A percentile compares a stretch with the other conserved stretches of the same genome.
Conservation (phyloP, 30 jellyfish, hydroid and myxozoan species). For the Hydra vulgaris region DNA sequence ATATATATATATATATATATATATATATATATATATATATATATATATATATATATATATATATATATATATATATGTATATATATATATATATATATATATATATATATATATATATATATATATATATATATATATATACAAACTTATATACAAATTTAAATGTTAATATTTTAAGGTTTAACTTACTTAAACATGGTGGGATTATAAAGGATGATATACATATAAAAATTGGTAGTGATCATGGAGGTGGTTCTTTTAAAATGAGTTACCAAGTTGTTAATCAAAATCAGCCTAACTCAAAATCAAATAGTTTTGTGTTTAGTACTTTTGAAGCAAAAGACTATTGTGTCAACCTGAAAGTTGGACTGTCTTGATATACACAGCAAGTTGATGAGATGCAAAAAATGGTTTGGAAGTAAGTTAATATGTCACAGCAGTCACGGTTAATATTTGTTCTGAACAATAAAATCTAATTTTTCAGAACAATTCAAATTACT, state of each 20-base stretch:
- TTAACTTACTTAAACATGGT: neutral
- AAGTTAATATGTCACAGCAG: neutral
- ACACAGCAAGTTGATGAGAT: neutral
- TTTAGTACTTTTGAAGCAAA: slow-evolving; percentile 9
- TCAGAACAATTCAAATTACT: neutral
- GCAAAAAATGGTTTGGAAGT: neutral
- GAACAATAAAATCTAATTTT: neutral
- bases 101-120: too few relatives aligned
- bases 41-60: too few relatives aligned
- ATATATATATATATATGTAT: neutral
- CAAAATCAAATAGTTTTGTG: neutral
- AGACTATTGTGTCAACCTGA: slow-evolving; percentile 1
- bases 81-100: too few relatives aligned
- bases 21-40: too few relatives aligned
- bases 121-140: too few relatives aligned
- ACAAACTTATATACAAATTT: neutral
- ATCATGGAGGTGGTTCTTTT: slow-evolving; percentile 11
- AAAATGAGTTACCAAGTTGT: slow-evolving; percentile 3
- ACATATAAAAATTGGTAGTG: slow-evolving; percentile 4
- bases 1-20: too few relatives aligned
- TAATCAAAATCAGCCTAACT: neutral
- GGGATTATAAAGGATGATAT: slow-evolving; percentile 1
- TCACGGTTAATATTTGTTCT: neutral
- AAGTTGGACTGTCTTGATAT: neutral
- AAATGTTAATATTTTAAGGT: neutral